phyloP scores from a whole-genome alignment of 1,140 invertebrate genomes.

The Drosophila arizonae region DNA sequence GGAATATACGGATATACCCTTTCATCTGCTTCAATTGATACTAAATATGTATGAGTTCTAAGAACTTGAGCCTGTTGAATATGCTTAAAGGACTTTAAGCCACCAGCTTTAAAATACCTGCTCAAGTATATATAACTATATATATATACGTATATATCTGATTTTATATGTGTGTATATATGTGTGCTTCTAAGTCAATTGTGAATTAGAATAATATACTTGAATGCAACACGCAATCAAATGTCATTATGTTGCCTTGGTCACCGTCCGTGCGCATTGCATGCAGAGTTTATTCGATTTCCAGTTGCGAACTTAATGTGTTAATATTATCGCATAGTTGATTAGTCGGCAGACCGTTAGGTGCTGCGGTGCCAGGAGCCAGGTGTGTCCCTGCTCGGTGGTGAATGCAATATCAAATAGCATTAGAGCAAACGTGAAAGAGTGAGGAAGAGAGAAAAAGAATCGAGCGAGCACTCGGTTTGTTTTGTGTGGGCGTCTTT shows the following conservation, averaged over 20 bases:
- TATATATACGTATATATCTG: not conserved
- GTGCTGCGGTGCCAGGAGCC: not conserved
- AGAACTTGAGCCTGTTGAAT: too few species aligned
- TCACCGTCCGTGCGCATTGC: constrained; percentile 10
- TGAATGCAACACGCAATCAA: constrained; percentile 16
- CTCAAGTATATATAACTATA: not conserved
- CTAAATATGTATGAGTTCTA: too few species aligned
- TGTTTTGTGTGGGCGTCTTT: constrained; percentile 6
- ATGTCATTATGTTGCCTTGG: constrained; percentile 10
- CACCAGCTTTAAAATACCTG: too few species aligned
- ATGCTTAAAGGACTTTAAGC: too few species aligned
- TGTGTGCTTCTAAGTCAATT: not conserved
- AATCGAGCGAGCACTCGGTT: not conserved
- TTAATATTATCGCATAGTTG: constrained; percentile 20
- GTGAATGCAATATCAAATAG: not conserved
- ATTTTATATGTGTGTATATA: too few species aligned
- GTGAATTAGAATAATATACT: not conserved
- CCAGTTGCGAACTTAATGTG: constrained; percentile 21
- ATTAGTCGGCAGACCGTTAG: constrained; percentile 3
- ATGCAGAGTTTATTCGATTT: constrained; percentile 2
- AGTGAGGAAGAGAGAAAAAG: not conserved
- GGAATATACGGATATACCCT: too few species aligned
- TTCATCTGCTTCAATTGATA: too few species aligned
- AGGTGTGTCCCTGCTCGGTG: constrained; percentile 5
- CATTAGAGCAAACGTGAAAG: not conserved